These are phyloP conservation scores for Strongylocentrotus purpuratus DNA, from an alignment of 35 echinoderm and acorn worm genomes.

Conservation along the genomic window DNA sequence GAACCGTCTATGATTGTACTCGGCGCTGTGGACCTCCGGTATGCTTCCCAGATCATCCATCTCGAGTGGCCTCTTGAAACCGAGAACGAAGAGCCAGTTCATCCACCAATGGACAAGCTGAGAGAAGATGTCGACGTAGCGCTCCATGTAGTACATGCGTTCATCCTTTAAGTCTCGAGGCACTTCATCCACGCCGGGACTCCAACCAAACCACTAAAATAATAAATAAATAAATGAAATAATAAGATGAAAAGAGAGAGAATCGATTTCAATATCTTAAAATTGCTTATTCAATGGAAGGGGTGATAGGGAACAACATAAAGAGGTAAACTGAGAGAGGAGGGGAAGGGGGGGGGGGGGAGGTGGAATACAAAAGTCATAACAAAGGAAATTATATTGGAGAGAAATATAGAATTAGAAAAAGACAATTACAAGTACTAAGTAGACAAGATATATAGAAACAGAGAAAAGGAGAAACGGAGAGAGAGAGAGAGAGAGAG, in stretches of 20 bases:
- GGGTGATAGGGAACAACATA: no score
- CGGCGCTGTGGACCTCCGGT: conserved; percentile 63
- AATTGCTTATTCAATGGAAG: no score
- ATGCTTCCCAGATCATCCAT: conserved; percentile 78
- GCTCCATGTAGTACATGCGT: conserved; percentile 75
- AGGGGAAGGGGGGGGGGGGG: neutral
- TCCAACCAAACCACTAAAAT: neutral
- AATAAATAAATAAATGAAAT: neutral
- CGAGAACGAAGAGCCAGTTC: conserved; percentile 83
- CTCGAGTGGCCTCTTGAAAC: conserved; percentile 76
- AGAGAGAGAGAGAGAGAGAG: neutral
- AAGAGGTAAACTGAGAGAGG: neutral
- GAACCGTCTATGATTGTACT: conserved; percentile 60
- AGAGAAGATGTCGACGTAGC: conserved; percentile 70
- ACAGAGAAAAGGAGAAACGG: neutral
- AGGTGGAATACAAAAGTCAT: neutral
- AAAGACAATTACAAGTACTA: neutral
- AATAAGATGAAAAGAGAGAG: neutral
- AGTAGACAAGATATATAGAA: neutral
- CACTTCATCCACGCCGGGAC: neutral
- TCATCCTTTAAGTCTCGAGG: conserved; percentile 63
- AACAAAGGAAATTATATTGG: neutral
- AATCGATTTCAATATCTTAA: no score
- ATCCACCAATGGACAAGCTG: conserved; percentile 76
- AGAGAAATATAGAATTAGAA: neutral